phyloP scores from a whole-genome alignment of 2,888 invertebrate species.

The Eupithecia inturbata region DNA sequence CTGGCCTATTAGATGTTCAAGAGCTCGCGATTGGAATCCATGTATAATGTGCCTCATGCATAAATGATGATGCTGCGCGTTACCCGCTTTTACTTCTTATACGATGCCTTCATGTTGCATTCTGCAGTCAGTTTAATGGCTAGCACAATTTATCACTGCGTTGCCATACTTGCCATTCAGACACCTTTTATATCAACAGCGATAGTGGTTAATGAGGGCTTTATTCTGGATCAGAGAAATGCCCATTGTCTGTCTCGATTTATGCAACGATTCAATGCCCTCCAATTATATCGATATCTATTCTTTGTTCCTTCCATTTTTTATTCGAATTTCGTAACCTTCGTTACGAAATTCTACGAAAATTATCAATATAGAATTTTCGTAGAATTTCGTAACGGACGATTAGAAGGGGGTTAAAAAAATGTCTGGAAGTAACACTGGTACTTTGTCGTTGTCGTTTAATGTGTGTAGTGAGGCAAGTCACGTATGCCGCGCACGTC shows the following conservation, averaged over 20 bases:
- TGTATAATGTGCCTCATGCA: slow-evolving; percentile 78
- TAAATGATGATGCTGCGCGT: slow-evolving; percentile 71
- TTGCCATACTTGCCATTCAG: slow-evolving; percentile 43
- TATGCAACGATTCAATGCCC: not conserved
- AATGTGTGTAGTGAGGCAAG: slow-evolving; percentile 31
- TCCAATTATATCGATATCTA: not conserved
- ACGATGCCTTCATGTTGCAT: slow-evolving; percentile 55
- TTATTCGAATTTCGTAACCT: too few relatives aligned
- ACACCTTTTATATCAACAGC: slow-evolving; percentile 37
- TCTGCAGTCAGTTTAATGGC: slow-evolving; percentile 53
- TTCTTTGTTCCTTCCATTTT: too few relatives aligned
- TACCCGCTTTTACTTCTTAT: slow-evolving; percentile 66
- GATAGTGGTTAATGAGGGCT: slow-evolving; percentile 29
- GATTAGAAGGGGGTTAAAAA: slow-evolving; percentile 28
- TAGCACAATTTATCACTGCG: slow-evolving; percentile 51
- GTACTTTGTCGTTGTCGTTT: slow-evolving; percentile 24
- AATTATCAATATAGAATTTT: not conserved
- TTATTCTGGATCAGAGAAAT: slow-evolving; percentile 6
- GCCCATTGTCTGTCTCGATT: not conserved
- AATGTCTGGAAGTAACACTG: slow-evolving; percentile 29
- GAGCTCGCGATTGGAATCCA: slow-evolving; percentile 68
- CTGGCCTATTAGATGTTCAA: slow-evolving; percentile 63
- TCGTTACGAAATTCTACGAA: not conserved
- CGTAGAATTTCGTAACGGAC: slow-evolving; percentile 19
- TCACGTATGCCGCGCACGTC: slow-evolving; percentile 50